Evolutionary conservation across 1,140 invertebrate genomes (phyloP).

Genomic region (Drosophila azteca): DNA sequence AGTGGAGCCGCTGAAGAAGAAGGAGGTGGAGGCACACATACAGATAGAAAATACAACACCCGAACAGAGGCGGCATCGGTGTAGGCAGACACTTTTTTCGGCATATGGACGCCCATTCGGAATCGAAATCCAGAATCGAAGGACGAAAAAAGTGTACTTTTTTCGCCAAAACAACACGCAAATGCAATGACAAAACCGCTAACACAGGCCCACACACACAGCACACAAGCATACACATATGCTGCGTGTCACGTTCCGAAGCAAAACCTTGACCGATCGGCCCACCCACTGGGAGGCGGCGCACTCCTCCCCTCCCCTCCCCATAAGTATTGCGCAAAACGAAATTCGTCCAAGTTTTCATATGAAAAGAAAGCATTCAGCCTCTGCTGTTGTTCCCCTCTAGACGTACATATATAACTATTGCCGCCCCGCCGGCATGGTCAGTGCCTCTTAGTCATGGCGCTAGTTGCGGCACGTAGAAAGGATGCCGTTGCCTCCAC

Average conservation of each 20-base stretch:
- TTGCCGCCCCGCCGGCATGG: constrained; percentile 2
- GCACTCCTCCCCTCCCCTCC: neutral
- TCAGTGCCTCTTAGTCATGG: constrained; percentile 36
- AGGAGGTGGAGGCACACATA: constrained; percentile 45
- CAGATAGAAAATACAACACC: constrained; percentile 35
- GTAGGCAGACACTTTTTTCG: constrained; percentile 37
- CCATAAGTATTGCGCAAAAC: constrained; percentile 62
- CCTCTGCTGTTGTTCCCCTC: too few species aligned
- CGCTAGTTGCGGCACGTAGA: constrained; percentile 9
- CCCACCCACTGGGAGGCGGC: constrained; percentile 19
- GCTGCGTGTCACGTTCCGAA: constrained; percentile 57
- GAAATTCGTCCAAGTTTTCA: constrained; percentile 27
- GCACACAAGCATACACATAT: constrained; percentile 28
- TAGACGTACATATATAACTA: too few species aligned
- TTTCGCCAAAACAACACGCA: constrained; percentile 1
- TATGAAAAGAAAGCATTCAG: too few species aligned
- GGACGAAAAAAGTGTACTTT: constrained; percentile 40
- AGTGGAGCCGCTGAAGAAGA: constrained; percentile 47
- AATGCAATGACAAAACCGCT: too few species aligned
- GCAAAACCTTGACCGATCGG: constrained; percentile 75
- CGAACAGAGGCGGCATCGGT: constrained; percentile 10
- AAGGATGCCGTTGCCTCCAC: constrained; percentile 17
- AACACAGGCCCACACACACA: constrained; percentile 26
- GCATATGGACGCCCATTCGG: constrained; percentile 53
- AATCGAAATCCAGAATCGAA: constrained; percentile 32